Percentiles rank a stretch among this genome's conserved stretches.
phyloP scores from a whole-genome alignment of 1,140 invertebrate species.

The Maconellicoccus hirsutus region DNA sequence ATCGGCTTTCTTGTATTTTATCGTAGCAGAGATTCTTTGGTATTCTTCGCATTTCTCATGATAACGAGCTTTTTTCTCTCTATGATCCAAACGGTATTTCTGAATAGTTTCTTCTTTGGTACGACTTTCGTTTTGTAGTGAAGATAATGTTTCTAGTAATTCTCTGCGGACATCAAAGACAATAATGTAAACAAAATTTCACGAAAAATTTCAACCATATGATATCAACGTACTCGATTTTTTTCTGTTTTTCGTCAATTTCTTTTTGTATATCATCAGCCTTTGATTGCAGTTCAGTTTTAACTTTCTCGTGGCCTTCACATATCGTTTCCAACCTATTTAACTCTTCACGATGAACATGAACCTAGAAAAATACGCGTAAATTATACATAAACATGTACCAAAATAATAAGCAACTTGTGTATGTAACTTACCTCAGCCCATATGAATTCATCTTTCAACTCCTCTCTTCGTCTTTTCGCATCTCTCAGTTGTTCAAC shows the following conservation, averaged over 20 bases:
- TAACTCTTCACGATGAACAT: not conserved
- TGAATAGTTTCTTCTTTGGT: not conserved
- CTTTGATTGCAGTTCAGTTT: not conserved
- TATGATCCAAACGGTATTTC: not conserved
- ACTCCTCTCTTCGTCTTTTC: constrained; percentile 17
- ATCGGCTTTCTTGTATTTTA: not conserved
- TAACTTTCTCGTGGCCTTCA: not conserved
- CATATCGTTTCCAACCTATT: not conserved
- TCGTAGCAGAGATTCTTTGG: not conserved
- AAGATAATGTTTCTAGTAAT: not conserved
- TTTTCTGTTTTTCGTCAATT: not conserved
- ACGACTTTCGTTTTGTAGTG: not conserved
- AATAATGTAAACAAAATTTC: not conserved
- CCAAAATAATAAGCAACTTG: not conserved
- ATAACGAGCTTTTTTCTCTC: not conserved
- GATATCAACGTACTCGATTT: constrained; percentile 5
- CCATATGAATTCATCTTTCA: constrained; percentile 17
- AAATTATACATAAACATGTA: not conserved
- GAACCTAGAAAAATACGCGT: not conserved
- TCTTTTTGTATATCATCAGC: not conserved
- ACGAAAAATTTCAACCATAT: not conserved
- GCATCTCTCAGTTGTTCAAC: constrained; percentile 25
- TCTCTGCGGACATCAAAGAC: not conserved
- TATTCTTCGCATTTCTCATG: not conserved
- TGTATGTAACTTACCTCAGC: not conserved